Conservation (phyloP, 2,797 vertebrate species). For the Scolopax bukidnonensis region DNA sequence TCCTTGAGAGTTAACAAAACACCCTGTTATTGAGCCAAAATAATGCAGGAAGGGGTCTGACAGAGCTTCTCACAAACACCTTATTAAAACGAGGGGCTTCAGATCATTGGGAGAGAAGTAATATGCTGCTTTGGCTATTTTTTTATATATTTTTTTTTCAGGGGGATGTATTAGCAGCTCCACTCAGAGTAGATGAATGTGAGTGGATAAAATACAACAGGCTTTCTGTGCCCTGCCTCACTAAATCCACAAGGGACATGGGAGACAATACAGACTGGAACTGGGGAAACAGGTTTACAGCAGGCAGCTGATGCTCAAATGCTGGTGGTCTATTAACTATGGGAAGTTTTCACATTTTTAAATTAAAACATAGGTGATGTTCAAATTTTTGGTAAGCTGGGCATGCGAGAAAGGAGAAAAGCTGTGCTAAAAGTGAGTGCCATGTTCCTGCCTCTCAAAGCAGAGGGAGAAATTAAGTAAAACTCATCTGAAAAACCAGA, state of each 20-base stretch:
- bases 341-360: neutral
- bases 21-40: neutral
- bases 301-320: neutral
- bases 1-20: neutral
- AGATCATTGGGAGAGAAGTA: neutral
- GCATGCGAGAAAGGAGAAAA: neutral
- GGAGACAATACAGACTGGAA: neutral
- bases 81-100: neutral
- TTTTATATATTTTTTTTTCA: neutral
- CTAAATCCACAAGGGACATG: rapidly evolving
- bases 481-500: neutral
- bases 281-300: neutral
- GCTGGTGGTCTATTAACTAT: neutral
- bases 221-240: neutral
- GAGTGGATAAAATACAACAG: neutral
- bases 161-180: neutral
- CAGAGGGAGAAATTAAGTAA: neutral
- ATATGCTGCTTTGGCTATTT: neutral
- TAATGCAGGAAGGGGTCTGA: neutral
- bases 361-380: neutral
- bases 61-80: neutral
- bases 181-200: neutral
- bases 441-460: neutral
- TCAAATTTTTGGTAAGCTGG: neutral
- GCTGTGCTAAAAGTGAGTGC: neutral